A percentile compares a stretch with the other conserved stretches of the same genome.
phyloP scores from a whole-genome alignment of 2,113 vertebrate species.

The Sciurus niger region DNA sequence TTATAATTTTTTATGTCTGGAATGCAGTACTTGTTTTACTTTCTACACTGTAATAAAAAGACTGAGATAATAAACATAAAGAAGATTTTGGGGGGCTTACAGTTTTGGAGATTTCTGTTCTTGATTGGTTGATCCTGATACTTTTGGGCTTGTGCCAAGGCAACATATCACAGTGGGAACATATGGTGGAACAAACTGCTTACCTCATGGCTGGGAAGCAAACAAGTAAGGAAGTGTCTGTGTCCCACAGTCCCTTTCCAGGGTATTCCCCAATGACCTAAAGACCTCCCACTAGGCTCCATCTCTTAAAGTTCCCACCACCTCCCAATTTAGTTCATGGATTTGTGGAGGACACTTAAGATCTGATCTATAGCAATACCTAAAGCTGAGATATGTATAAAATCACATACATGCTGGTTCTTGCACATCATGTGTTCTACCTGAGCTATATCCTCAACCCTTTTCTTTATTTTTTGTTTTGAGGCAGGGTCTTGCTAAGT shows the following conservation, averaged over 20 bases:
- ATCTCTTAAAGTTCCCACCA: not conserved
- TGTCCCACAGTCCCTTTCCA: no score
- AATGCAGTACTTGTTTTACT: conserved; percentile 3
- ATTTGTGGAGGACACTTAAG: not conserved
- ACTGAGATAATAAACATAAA: not conserved
- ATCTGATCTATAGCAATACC: not conserved
- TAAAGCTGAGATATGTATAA: conserved; percentile 24
- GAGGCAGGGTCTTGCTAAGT: no score
- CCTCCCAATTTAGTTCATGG: not conserved
- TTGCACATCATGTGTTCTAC: not conserved
- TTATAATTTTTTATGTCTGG: not conserved
- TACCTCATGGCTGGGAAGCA: not conserved
- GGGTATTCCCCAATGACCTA: not conserved
- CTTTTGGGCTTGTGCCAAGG: no score
- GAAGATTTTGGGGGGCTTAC: no score
- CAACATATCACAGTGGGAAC: no score
- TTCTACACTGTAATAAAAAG: not conserved
- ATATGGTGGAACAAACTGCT: not conserved
- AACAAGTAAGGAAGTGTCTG: not conserved
- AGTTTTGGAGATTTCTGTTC: no score
- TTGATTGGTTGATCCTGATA: no score
- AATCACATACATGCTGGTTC: no score
- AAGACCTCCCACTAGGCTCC: not conserved
- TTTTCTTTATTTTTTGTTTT: not conserved
- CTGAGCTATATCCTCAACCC: not conserved